Conservation (phyloP, 2,797 vertebrate species). For the Etheostoma nigrum region DNA sequence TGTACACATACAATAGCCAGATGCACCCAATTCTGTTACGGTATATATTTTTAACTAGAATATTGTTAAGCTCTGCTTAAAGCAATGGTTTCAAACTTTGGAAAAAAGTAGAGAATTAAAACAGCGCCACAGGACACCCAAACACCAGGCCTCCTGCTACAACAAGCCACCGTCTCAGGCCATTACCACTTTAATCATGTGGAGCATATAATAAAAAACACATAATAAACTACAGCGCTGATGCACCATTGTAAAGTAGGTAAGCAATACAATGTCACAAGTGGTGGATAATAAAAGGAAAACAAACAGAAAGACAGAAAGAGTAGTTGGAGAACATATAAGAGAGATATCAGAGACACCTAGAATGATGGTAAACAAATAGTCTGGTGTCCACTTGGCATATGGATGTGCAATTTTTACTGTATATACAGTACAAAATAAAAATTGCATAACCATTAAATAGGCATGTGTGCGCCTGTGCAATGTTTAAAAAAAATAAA, state of each 20-base stretch:
- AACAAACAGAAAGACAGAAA: not conserved
- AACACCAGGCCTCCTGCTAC: slow-evolving; percentile 12
- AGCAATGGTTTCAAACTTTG: not conserved
- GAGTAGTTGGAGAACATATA: not conserved
- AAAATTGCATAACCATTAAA: not conserved
- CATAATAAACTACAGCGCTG: slow-evolving; percentile 18
- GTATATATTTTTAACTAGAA: not conserved
- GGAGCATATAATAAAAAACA: slow-evolving; percentile 16
- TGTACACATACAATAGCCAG: not conserved
- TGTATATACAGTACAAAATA: not conserved
- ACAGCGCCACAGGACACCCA: not conserved
- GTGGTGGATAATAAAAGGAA: slow-evolving; percentile 19
- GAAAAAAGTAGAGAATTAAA: not conserved
- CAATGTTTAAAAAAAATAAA: not conserved
- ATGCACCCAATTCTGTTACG: not conserved
- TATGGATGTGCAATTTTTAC: not conserved
- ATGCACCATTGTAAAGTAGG: slow-evolving; percentile 2
- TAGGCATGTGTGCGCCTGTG: too few species aligned
- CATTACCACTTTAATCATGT: slow-evolving; percentile 36
- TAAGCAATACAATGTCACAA: slow-evolving; percentile 15
- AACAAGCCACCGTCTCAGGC: slow-evolving; percentile 14
- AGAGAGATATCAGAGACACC: not conserved
- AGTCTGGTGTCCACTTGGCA: not conserved
- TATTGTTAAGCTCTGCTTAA: not conserved
- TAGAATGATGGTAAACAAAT: slow-evolving; percentile 3